Evolutionary conservation across 2,113 vertebrate genomes (phyloP).

Genomic region (Castor canadensis): DNA sequence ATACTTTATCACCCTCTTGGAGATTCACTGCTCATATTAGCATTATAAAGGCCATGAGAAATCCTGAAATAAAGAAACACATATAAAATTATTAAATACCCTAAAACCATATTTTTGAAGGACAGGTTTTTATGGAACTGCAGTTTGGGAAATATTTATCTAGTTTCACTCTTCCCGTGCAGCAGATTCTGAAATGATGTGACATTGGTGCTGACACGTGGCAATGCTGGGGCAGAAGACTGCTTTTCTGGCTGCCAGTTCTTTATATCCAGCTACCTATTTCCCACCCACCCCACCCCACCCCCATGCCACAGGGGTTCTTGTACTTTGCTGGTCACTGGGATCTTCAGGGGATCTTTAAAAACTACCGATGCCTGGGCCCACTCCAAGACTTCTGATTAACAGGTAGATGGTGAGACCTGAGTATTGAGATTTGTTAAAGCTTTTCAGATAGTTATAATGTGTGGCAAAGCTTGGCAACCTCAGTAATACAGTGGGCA

Average conservation of each 20-base stretch:
- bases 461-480: not conserved
- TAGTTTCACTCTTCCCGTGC: not conserved
- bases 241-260: not conserved
- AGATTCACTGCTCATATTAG: conserved; percentile 52
- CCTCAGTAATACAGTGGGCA: not conserved
- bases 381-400: not conserved
- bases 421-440: not conserved
- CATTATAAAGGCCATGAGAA: conserved; percentile 67
- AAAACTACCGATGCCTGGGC: not conserved
- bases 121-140: not conserved
- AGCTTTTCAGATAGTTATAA: not conserved
- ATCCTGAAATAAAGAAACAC: conserved; percentile 58
- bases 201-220: not conserved
- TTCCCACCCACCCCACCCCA: rapidly evolving
- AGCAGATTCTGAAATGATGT: not conserved
- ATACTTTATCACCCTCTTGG: conserved; percentile 56
- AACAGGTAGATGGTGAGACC: not conserved
- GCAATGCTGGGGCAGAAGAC: not conserved
- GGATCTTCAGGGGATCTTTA: not conserved
- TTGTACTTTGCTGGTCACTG: not conserved
- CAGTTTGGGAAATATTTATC: conserved; percentile 38
- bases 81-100: conserved; percentile 65
- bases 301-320: not conserved
- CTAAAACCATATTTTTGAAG: conserved; percentile 45
- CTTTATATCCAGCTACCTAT: too few relatives aligned